Conservation (phyloP, 2,797 vertebrate genomes). For the Mus spretus region DNA sequence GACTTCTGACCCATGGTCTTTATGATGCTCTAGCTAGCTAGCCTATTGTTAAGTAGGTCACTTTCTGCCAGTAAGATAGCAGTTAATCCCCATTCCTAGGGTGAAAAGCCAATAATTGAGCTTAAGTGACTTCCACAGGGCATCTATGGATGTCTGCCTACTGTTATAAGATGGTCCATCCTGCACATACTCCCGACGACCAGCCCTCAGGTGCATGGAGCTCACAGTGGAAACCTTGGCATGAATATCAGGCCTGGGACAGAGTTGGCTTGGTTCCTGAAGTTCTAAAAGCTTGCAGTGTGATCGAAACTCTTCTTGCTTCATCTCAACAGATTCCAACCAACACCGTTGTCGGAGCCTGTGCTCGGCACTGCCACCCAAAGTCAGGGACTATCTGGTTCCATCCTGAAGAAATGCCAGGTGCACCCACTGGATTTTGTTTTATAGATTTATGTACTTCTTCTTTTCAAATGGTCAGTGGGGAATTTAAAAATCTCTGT, state of each 20-base stretch:
- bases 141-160: not conserved
- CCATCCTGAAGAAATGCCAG: not conserved
- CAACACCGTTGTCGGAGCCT: not conserved
- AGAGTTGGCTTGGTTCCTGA: constrained; percentile 35
- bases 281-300: constrained; percentile 40
- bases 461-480: constrained; percentile 73
- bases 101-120: not conserved
- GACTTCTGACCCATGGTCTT: not conserved
- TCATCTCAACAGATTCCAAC: not conserved
- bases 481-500: constrained; percentile 69
- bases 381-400: not conserved
- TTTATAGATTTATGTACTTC: constrained; percentile 52
- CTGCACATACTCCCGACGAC: not conserved
- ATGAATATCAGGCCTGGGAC: constrained; percentile 16
- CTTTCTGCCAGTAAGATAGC: constrained; percentile 11
- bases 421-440: not conserved
- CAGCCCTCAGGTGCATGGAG: not conserved
- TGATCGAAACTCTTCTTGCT: constrained; percentile 46
- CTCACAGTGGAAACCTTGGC: constrained; percentile 23
- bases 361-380: not conserved
- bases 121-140: constrained; percentile 11
- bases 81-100: constrained; percentile 18
- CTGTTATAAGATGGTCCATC: not conserved
- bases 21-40: not conserved
- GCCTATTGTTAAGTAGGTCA: not conserved